Conservation (phyloP, 2,113 vertebrate species). For the Heptranchias perlo region DNA sequence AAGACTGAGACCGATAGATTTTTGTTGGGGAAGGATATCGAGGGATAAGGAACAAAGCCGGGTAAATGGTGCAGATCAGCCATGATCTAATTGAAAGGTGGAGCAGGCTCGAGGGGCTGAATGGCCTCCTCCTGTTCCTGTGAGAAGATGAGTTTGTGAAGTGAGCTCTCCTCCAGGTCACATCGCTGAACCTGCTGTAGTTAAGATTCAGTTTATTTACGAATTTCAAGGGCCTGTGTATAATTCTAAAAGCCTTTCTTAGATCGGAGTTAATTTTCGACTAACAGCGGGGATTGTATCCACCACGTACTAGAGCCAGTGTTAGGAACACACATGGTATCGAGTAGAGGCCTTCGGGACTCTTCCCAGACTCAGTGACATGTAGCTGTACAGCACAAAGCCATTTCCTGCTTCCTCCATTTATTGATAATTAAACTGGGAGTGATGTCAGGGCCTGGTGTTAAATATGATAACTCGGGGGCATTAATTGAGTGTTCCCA, state of each 20-base stretch:
- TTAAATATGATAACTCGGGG: not conserved
- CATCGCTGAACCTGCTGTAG: not conserved
- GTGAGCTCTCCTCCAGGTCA: not conserved
- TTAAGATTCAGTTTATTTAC: not conserved
- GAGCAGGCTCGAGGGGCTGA: not conserved
- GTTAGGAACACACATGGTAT: not conserved
- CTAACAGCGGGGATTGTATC: not conserved
- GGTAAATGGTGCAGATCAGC: not conserved
- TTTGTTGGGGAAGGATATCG: too few relatives aligned
- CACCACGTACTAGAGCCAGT: not conserved
- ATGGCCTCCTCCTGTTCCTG: not conserved
- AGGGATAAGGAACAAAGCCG: not conserved
- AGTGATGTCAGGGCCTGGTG: not conserved
- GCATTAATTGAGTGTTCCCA: not conserved
- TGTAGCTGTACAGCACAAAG: not conserved
- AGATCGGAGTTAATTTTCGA: not conserved
- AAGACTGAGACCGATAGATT: too few relatives aligned
- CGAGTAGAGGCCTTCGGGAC: not conserved
- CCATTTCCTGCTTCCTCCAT: not conserved
- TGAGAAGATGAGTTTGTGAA: not conserved
- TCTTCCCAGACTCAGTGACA: not conserved
- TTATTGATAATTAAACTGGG: not conserved
- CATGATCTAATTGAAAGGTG: not conserved
- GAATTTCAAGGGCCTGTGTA: not conserved
- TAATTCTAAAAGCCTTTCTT: not conserved